phyloP scores from a whole-genome alignment of 2,113 vertebrate species.

The Tragelaphus scriptus region DNA sequence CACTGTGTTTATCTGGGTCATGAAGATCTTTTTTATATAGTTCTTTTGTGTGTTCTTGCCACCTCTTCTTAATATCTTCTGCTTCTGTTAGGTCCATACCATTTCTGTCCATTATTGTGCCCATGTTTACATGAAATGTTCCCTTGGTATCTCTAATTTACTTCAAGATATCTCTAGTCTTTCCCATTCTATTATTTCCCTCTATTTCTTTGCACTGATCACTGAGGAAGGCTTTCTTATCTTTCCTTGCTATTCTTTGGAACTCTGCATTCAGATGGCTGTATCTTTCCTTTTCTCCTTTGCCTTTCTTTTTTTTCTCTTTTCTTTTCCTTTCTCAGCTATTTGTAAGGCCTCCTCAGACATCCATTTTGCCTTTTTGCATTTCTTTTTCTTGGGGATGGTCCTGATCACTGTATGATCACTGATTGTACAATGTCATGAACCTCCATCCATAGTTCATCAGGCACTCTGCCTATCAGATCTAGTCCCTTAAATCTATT shows the following conservation, averaged over 20 bases:
- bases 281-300: background rate
- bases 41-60: background rate
- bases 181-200: background rate
- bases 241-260: background rate
- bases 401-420: background rate
- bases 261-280: background rate
- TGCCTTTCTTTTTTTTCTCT: background rate
- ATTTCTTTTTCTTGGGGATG: background rate
- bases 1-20: background rate
- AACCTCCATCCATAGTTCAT: background rate
- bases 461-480: background rate
- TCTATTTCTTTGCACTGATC: background rate
- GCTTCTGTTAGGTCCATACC: background rate
- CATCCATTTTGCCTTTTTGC: background rate
- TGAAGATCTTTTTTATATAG: background rate
- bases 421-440: background rate
- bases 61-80: background rate
- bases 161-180: background rate
- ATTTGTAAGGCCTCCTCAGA: background rate
- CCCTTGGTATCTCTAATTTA: background rate
- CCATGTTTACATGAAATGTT: background rate
- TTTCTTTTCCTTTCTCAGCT: background rate
- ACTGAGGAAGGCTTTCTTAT: background rate
- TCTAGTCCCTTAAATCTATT: background rate
- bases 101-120: background rate